Percentiles rank a stretch among this genome's conserved stretches.
These are phyloP conservation scores for Drosophila sturtevanti DNA, from an alignment of 1,140 invertebrate species.

Conservation along the genomic window DNA sequence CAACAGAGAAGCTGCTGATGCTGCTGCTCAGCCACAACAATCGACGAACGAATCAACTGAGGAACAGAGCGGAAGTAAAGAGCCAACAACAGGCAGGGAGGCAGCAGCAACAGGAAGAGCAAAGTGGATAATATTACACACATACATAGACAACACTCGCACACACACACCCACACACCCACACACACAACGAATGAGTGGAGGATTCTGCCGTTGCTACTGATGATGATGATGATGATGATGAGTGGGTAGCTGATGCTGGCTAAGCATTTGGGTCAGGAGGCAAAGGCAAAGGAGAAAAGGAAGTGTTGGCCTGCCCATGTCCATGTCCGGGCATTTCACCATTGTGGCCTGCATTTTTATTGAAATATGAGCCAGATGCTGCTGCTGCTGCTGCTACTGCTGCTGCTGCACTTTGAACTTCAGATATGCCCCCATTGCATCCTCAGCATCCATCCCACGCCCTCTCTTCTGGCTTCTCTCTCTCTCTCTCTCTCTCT, in stretches of 20 bases:
- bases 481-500: not conserved
- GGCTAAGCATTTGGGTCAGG: conserved; percentile 54
- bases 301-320: conserved; percentile 33
- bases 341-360: conserved; percentile 47
- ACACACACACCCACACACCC: not conserved
- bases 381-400: conserved; percentile 24
- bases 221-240: not conserved
- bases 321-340: conserved; percentile 30
- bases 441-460: not conserved
- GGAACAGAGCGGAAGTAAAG: conserved; percentile 18
- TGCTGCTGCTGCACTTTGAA: conserved; percentile 47
- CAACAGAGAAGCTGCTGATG: not conserved
- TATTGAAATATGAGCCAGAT: conserved; percentile 64
- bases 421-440: conserved; percentile 23
- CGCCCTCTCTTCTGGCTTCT: too few relatives aligned
- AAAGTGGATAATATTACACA: conserved; percentile 70
- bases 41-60: conserved; percentile 21
- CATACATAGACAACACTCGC: not conserved
- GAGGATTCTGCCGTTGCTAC: conserved; percentile 14
- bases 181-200: not conserved
- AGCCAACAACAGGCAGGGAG: conserved; percentile 48
- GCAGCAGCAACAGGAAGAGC: conserved; percentile 65
- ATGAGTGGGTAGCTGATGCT: not conserved
- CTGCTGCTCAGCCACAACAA: conserved; percentile 24
- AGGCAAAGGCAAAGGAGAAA: conserved; percentile 8